Base-by-base conservation (phyloP, 1,140 invertebrate genomes). In the Diabrotica virgifera region DNA sequence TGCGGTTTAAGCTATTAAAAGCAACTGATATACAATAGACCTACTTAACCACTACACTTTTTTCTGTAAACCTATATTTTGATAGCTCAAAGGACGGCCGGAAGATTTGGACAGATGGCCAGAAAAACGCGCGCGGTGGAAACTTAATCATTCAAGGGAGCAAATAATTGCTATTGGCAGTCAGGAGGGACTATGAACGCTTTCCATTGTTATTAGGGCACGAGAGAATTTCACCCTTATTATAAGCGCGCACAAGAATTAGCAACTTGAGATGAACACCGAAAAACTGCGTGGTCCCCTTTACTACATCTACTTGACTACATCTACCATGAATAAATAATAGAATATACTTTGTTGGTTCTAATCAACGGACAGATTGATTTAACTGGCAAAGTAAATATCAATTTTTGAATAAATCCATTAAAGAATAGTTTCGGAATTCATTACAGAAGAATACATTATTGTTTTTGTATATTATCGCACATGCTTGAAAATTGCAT, bases 121-220 rank as follows among this genome's bases (percentile, higher is more conserved):
- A 70, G 67, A 73, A 76, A 77, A 75, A 73, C 71, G 72, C 72
- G 68, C 62, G 67, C 73, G 67, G 69, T 70, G 67, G 72, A 77
- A 75, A 77, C 76, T 77, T 71, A 77, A 76, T 77, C 76, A 77
- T 77, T 77, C 74, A 76, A 76, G 75, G 76, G 76, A 77, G 71
- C 72, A 75, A 77, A 77, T 77, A 77, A 77, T 76, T 77, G 72
- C 74, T 72, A 70, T 73, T 69, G 72, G 74, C 69, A 72, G 56
- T 66, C 63, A 66, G 62, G 57, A 55, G 72, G 73, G 72, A 66
- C 64, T 62, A 50, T 51, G 58, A 64, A 65, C 64, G 66, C 56
- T 68, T 62, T 69, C 37, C 63, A 60, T 68, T 68, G 68, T 72
- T 54, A 36, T 10, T 14, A 37, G 7, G 50, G 36, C 36, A 60